These are phyloP conservation scores for Pygoscelis adeliae DNA, from an alignment of 2,113 vertebrate genomes.

Conservation along the genomic window DNA sequence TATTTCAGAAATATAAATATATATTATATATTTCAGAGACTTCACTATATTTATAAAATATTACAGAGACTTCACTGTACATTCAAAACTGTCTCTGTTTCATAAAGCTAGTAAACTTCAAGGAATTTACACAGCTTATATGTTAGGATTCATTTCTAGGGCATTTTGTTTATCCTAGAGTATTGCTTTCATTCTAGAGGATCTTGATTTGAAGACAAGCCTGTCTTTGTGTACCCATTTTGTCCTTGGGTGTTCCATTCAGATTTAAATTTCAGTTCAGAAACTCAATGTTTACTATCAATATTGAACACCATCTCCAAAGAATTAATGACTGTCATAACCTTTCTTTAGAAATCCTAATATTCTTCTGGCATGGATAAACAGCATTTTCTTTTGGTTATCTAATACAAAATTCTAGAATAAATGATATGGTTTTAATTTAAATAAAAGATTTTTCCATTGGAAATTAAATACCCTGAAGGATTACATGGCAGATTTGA, in stretches of 20 bases:
- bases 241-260: neutral
- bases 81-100: neutral
- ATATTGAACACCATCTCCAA: neutral
- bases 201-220: neutral
- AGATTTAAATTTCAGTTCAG: neutral
- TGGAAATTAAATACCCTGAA: neutral
- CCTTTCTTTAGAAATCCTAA: neutral
- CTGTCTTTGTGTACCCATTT: neutral
- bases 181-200: neutral
- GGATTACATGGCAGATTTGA: neutral
- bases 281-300: neutral
- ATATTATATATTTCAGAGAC: no score
- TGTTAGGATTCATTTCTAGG: neutral
- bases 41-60: no score
- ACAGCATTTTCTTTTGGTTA: neutral
- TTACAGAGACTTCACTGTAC: neutral
- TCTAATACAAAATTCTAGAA: neutral
- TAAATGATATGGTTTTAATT: neutral
- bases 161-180: accelerated
- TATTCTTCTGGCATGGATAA: neutral
- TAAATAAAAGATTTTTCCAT: neutral
- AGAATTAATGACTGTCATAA: neutral
- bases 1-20: no score
- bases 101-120: neutral
- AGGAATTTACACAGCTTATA: neutral